phyloP scores from a whole-genome alignment of 2,888 invertebrate species.

The Graphium colonna region DNA sequence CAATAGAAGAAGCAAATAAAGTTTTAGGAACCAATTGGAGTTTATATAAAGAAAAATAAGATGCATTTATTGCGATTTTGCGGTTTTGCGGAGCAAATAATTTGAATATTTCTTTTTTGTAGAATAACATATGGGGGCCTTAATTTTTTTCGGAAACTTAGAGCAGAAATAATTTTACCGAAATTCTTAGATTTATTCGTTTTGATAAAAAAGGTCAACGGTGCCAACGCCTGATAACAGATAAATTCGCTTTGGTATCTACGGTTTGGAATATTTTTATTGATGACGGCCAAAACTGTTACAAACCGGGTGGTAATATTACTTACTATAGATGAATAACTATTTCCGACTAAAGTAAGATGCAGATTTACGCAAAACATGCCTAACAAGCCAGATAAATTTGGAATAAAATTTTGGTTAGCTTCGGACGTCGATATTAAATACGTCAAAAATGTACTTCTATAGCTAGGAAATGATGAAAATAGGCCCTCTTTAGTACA shows the following conservation, averaged over 20 bases:
- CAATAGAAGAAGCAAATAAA: slow-evolving; percentile 15
- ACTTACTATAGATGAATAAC: not conserved
- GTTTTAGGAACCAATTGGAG: slow-evolving; percentile 17
- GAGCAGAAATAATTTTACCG: too few relatives aligned
- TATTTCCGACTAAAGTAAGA: slow-evolving; percentile 1
- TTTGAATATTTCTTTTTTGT: slow-evolving; percentile 12
- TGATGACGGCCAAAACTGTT: slow-evolving; percentile 10
- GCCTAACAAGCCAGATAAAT: too few relatives aligned
- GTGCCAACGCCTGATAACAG: too few relatives aligned
- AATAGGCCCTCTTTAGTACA: slow-evolving; percentile 7
- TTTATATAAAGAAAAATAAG: slow-evolving; percentile 14
- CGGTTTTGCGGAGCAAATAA: slow-evolving; percentile 8
- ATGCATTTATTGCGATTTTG: slow-evolving; percentile 18
- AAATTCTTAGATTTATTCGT: too few relatives aligned
- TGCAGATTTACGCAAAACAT: not conserved
- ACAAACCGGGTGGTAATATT: too few relatives aligned
- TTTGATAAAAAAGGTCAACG: too few relatives aligned
- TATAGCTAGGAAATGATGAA: slow-evolving; percentile 2
- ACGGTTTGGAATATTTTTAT: slow-evolving; percentile 4
- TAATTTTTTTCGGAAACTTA: too few relatives aligned
- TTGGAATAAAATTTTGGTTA: too few relatives aligned
- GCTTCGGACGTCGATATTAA: too few relatives aligned
- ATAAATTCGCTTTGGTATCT: not conserved
- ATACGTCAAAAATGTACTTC: not conserved
- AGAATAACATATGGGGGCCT: too few relatives aligned